Percentiles rank a stretch among this genome's conserved stretches.
phyloP scores from a whole-genome alignment of 2,888 invertebrate genomes.

The Ectobius pallidus region DNA sequence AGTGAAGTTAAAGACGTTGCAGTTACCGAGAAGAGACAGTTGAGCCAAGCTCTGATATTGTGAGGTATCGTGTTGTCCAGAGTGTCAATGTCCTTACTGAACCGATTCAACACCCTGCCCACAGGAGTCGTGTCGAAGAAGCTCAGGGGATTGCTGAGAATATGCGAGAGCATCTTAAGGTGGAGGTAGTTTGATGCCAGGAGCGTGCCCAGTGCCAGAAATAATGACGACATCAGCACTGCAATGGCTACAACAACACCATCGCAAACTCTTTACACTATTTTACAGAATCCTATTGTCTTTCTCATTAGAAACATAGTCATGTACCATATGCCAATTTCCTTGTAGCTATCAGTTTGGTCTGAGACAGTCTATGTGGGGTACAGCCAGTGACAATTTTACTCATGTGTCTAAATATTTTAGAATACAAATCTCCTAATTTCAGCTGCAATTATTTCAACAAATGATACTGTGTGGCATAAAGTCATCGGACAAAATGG shows the following conservation, averaged over 20 bases:
- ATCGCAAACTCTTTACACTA: background rate
- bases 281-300: no score
- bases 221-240: slow-evolving; percentile 52
- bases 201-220: slow-evolving; percentile 55
- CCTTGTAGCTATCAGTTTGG: no score
- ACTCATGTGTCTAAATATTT: no score
- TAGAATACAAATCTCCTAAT: no score
- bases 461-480: no score
- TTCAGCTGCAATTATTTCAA: no score
- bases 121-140: slow-evolving; percentile 55
- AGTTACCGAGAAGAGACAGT: slow-evolving; percentile 57
- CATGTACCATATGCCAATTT: no score
- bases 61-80: slow-evolving; percentile 51
- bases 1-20: no score
- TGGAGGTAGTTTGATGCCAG: slow-evolving; percentile 49
- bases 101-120: slow-evolving; percentile 55
- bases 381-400: no score
- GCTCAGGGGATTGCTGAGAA: slow-evolving; percentile 51
- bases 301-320: no score
- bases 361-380: no score
- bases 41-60: slow-evolving; percentile 53
- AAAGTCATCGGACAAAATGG: no score
- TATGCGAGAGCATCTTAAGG: slow-evolving; percentile 47
- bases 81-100: slow-evolving; percentile 54
- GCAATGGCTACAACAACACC: slow-evolving; percentile 49